phyloP scores from a whole-genome alignment of 2,113 vertebrate species.

The Eurystomus gularis region DNA sequence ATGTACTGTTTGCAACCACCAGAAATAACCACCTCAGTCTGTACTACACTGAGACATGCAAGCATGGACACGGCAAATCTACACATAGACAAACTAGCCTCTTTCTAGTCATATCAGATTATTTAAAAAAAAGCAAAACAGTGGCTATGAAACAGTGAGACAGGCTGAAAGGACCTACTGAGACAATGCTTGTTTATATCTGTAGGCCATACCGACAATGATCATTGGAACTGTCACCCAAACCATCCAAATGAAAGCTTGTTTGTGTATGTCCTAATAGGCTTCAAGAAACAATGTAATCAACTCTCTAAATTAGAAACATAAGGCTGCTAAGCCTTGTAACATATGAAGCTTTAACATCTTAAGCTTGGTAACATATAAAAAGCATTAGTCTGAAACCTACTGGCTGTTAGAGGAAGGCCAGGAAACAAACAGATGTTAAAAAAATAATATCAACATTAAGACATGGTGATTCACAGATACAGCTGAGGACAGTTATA shows the following conservation, averaged over 20 bases:
- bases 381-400: background rate
- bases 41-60: background rate
- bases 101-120: background rate
- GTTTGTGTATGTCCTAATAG: background rate
- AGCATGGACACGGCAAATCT: background rate
- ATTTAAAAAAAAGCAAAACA: background rate
- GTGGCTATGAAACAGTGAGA: background rate
- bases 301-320: background rate
- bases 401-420: background rate
- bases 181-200: rapidly evolving
- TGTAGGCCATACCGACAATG: background rate
- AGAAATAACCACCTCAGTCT: background rate
- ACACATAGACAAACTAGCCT: background rate
- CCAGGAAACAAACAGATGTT: background rate
- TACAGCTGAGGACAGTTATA: background rate
- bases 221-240: background rate
- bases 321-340: background rate
- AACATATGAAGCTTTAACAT: background rate
- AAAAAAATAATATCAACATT: background rate
- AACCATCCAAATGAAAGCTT: background rate
- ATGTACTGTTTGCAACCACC: background rate
- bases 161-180: background rate
- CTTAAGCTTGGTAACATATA: background rate
- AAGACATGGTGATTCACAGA: background rate
- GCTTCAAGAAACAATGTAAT: background rate